These are phyloP conservation scores for Blastomussa wellsi DNA, from an alignment of 92 coral and sea anemone genomes.

Conservation along the genomic window DNA sequence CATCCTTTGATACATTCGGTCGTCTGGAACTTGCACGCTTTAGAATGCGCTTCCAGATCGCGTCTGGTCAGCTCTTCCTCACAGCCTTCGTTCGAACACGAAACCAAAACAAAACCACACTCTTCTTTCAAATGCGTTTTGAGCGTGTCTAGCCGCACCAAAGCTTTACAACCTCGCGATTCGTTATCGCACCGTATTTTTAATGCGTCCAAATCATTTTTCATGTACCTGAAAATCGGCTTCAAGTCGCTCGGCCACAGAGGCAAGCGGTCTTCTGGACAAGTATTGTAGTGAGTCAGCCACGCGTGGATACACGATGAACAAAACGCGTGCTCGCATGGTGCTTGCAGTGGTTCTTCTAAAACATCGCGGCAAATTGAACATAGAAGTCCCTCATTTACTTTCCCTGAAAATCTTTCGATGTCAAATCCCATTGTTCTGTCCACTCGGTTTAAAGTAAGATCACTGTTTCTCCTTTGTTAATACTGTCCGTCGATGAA, in stretches of 20 bases:
- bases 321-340: conserved; percentile 91
- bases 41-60: conserved; percentile 70
- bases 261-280: conserved; percentile 85
- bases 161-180: conserved; percentile 74
- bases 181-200: conserved; percentile 83
- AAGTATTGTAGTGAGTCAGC: conserved; percentile 84
- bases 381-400: conserved; percentile 86
- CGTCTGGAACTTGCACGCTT: conserved; percentile 72
- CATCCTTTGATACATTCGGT: conserved; percentile 79
- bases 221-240: conserved; percentile 89
- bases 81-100: conserved; percentile 80
- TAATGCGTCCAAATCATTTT: conserved; percentile 73
- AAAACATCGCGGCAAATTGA: conserved; percentile 84
- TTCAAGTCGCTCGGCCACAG: conserved; percentile 91
- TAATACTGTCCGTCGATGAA: background rate
- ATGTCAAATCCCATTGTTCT: conserved; percentile 81
- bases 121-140: conserved; percentile 77
- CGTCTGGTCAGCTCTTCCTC: conserved; percentile 70
- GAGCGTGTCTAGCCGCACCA: conserved; percentile 73
- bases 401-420: conserved; percentile 79
- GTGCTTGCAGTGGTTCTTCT: conserved; percentile 88
- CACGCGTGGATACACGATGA: conserved; percentile 76
- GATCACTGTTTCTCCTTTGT: conserved; percentile 16
- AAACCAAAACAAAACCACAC: conserved; percentile 73
- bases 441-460: conserved; percentile 12